Base-by-base conservation (phyloP, 2,888 invertebrate genomes). In the Drosophila neutralis region DNA sequence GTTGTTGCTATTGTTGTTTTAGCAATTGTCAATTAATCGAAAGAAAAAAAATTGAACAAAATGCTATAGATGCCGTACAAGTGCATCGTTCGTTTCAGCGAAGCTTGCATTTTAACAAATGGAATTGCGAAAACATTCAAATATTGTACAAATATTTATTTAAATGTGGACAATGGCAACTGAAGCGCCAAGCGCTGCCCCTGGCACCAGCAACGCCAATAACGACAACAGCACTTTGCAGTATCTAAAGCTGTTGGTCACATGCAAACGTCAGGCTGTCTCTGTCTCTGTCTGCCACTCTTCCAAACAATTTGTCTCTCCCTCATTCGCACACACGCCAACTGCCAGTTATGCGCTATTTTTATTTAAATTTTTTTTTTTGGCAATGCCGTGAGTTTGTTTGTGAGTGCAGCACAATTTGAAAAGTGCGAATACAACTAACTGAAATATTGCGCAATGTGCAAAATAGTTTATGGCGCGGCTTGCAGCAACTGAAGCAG, bases 71-170 rank as follows among this genome's bases (percentile, higher is more conserved):
- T 49, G 35, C 69, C 45, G 48, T 51, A 57, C 76, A 70, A 74
- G 78, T 76, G 70, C 65, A 70, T 60, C 49, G 52, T 29, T 49
- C 38, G 48, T 21, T 56, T 13, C 38, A 42, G 58, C 61, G 27
- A 57, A 54, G 78, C 67, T 78, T 81, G 74, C 80, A 66, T 76
- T 80, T 86, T 58, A 70, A 72, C 65, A 74, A 87, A 75, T 87
- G 76, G 69, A 81, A 87, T 78, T 73, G 78, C 76, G 70, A 78
- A 82, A 77, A 76, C 78, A 86, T 89, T 89, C 87, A 87, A 89
- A 87, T 84, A 73, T 81, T 87, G 76, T 87, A 87, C 73, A 87
- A 89, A 89, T 87, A 87, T 87, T 87, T 87, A 83, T 87, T 87
- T 87, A 81, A 87, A 81, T 87, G 76, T 71, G 83, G 72, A 87